phyloP scores from a whole-genome alignment of 1,140 invertebrate genomes.

The Macrobrachium nipponense region DNA sequence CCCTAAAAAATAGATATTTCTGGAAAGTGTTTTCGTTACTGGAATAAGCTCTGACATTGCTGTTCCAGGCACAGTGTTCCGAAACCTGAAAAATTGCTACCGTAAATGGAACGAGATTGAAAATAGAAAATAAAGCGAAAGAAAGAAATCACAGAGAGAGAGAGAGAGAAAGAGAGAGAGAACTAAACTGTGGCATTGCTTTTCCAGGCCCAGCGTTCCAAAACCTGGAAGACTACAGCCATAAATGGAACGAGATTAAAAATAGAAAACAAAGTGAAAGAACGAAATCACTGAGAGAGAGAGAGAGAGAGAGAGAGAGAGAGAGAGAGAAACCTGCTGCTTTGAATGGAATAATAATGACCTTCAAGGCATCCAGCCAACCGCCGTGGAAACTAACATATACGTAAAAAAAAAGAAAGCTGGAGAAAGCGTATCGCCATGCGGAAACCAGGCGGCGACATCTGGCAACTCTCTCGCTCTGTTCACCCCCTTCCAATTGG shows the following conservation, averaged over 20 bases:
- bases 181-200: background rate
- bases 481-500: too few species aligned
- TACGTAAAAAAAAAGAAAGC: too few species aligned
- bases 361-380: too few species aligned
- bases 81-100: background rate
- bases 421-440: too few species aligned
- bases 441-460: too few species aligned
- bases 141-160: background rate
- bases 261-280: background rate
- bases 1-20: too few species aligned
- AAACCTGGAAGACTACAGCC: background rate
- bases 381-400: too few species aligned
- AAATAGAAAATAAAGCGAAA: background rate
- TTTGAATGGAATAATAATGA: too few species aligned
- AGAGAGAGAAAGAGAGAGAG: background rate
- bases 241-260: background rate
- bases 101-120: background rate
- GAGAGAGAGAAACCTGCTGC: background rate
- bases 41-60: background rate
- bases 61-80: background rate
- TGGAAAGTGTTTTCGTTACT: background rate
- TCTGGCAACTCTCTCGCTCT: too few species aligned
- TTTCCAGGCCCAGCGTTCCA: background rate
- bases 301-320: background rate
- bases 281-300: background rate